Conservation (phyloP, 2,888 invertebrate species). For the Chymomyza fuscimana region DNA sequence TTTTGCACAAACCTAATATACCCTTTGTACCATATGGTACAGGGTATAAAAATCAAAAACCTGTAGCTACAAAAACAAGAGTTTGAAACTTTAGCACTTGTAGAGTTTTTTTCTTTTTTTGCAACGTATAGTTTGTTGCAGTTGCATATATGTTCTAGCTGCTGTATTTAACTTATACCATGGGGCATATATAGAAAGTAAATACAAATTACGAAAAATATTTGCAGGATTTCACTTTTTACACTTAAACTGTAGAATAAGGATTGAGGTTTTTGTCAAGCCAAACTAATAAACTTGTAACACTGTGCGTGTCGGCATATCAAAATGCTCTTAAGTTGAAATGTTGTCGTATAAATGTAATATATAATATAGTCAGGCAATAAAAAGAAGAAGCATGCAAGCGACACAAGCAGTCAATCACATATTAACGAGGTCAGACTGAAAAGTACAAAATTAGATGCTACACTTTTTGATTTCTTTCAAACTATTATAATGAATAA, state of each 20-base stretch:
- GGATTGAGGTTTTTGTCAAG: neutral
- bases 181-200: neutral
- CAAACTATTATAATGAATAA: no score
- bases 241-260: neutral
- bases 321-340: conserved; percentile 41
- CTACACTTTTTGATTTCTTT: no score
- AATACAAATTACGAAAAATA: neutral
- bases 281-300: neutral
- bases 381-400: neutral
- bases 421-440: no score
- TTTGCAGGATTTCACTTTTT: neutral
- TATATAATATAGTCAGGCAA: conserved; percentile 38
- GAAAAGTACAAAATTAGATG: no score
- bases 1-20: no score
- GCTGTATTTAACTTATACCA: neutral
- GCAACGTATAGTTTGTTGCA: neutral
- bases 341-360: conserved; percentile 67
- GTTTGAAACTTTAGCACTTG: neutral
- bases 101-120: neutral
- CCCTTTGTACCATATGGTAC: no score
- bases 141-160: neutral
- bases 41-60: conserved; percentile 30
- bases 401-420: no score
- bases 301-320: neutral
- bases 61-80: neutral